These are phyloP conservation scores for Meandrina meandrites DNA, from an alignment of 92 coral and sea anemone genomes.

Conservation along the genomic window DNA sequence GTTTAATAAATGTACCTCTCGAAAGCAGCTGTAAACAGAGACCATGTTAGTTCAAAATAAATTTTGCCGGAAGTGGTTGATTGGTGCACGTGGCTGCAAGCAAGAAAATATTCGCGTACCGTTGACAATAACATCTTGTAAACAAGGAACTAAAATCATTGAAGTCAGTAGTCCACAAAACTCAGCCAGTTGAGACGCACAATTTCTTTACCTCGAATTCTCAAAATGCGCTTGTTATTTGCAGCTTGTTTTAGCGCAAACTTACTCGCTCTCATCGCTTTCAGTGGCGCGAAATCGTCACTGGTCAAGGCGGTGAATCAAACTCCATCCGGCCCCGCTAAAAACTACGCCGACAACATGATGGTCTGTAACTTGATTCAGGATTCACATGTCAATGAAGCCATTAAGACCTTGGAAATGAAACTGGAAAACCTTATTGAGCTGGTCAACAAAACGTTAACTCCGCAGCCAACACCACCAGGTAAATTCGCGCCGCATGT, in stretches of 20 bases:
- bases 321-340: too few relatives aligned
- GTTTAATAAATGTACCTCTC: too few relatives aligned
- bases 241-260: neutral
- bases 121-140: neutral
- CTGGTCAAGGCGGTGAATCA: too few relatives aligned
- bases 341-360: neutral
- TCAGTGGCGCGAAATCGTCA: too few relatives aligned
- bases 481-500: too few relatives aligned
- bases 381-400: neutral
- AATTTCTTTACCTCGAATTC: neutral
- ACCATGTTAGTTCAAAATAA: neutral
- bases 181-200: neutral
- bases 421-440: neutral
- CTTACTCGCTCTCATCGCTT: neutral
- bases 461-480: neutral
- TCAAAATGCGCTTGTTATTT: neutral
- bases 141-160: neutral
- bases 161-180: neutral
- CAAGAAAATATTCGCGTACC: constrained; percentile 9
- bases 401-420: neutral
- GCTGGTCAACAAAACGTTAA: neutral
- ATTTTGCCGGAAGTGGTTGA: neutral
- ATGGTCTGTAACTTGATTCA: neutral
- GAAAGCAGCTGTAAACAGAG: too few relatives aligned
- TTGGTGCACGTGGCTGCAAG: neutral